Evolutionary conservation across 2,888 invertebrate genomes (phyloP).

Genomic region (Lasioglossum vierecki): DNA sequence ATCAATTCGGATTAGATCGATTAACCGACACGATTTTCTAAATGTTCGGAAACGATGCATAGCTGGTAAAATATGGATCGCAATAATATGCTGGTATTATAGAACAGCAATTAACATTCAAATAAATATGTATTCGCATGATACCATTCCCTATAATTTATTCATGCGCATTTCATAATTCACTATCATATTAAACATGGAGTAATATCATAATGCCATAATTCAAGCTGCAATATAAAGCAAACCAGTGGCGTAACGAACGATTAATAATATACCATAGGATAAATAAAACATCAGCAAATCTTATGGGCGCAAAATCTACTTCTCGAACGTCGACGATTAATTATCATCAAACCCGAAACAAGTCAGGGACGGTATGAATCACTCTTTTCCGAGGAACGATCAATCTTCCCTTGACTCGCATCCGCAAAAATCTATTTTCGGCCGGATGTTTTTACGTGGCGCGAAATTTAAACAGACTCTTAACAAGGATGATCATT

Average conservation of each 20-base stretch:
- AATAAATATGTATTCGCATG: neutral
- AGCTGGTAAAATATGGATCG: neutral
- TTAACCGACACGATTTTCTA: too few relatives aligned
- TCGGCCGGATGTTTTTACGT: conserved; percentile 16
- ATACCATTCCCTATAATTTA: neutral
- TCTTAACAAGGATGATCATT: conserved; percentile 47
- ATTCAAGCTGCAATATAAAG: neutral
- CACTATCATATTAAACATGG: neutral
- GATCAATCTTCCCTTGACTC: conserved; percentile 11
- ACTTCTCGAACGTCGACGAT: neutral
- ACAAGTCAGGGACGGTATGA: neutral
- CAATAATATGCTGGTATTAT: neutral
- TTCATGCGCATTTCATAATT: neutral
- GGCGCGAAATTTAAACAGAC: conserved; percentile 9
- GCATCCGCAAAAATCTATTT: neutral
- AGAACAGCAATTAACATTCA: neutral
- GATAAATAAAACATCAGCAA: neutral
- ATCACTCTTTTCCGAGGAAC: neutral
- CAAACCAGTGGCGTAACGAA: neutral
- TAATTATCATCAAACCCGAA: neutral
- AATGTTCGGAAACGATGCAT: neutral
- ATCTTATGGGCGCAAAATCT: neutral
- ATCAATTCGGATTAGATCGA: neutral
- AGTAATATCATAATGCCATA: neutral
- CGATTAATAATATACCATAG: neutral